Conservation (phyloP, 2,797 vertebrate genomes). For the Lagorchestes hirsutus region DNA sequence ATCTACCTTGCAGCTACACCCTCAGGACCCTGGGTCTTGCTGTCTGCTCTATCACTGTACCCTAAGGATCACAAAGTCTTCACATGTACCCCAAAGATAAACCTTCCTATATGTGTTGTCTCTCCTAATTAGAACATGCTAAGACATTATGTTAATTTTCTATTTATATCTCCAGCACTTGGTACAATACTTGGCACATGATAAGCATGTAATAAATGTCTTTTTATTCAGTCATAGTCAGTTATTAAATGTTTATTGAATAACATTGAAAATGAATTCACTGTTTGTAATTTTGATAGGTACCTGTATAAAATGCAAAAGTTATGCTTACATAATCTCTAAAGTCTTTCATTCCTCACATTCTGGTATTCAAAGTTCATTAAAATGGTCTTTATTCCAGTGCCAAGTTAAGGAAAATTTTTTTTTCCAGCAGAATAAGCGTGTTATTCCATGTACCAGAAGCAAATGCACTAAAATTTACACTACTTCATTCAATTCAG, state of each 20-base stretch:
- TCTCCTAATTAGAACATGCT: background rate
- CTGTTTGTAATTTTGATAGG: background rate
- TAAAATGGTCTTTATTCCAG: conserved; percentile 48
- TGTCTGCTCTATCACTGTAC: background rate
- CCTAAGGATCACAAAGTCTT: background rate
- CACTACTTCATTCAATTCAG: conserved; percentile 28
- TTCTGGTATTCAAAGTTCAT: conserved; percentile 54
- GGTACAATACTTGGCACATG: background rate
- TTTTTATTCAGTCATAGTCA: background rate
- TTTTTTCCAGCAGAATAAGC: conserved; percentile 55
- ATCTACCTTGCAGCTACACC: background rate
- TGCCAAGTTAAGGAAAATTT: conserved; percentile 44
- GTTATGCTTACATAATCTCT: conserved; percentile 15
- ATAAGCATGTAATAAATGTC: background rate
- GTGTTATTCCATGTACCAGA: conserved; percentile 42
- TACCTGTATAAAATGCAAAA: background rate
- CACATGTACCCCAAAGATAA: background rate
- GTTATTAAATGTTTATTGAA: background rate
- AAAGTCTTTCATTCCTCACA: background rate
- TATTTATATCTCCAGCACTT: background rate
- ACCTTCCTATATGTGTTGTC: background rate
- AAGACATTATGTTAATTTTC: background rate
- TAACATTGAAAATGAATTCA: background rate
- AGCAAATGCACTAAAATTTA: conserved; percentile 65
- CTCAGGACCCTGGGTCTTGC: background rate